Conservation (phyloP, 2,113 vertebrate genomes). For the Perognathus longimembris region DNA sequence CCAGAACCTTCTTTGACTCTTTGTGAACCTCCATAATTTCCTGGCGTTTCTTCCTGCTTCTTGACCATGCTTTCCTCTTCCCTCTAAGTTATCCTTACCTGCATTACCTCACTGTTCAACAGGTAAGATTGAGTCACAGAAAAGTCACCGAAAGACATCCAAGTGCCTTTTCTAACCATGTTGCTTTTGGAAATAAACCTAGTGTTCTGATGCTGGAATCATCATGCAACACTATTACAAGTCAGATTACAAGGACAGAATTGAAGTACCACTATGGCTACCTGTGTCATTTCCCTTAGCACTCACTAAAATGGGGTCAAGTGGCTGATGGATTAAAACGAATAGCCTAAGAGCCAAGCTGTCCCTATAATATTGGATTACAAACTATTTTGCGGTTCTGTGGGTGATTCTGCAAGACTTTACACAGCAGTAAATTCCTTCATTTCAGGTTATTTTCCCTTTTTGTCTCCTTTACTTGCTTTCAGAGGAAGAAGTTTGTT, state of each 20-base stretch:
- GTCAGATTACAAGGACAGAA: background rate
- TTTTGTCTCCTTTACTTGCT: background rate
- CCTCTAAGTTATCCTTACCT: background rate
- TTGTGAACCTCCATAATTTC: background rate
- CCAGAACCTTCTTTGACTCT: background rate
- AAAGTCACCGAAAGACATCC: background rate
- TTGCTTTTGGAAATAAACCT: background rate
- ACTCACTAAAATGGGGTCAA: background rate
- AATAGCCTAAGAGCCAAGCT: background rate
- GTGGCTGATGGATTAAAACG: background rate
- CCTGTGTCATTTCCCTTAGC: constrained; percentile 14
- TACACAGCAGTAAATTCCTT: background rate
- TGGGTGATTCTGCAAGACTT: background rate
- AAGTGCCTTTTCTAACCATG: background rate
- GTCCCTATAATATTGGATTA: background rate
- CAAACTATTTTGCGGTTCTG: background rate
- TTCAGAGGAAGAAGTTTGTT: background rate
- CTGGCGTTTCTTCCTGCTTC: background rate
- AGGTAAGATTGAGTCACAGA: background rate
- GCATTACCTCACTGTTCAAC: background rate
- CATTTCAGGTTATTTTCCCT: background rate
- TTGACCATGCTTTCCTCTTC: background rate
- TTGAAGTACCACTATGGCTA: background rate
- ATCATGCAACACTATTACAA: background rate
- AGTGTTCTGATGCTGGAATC: background rate